Base-by-base conservation (phyloP, 2,113 vertebrate species). In the Centropristis striata region DNA sequence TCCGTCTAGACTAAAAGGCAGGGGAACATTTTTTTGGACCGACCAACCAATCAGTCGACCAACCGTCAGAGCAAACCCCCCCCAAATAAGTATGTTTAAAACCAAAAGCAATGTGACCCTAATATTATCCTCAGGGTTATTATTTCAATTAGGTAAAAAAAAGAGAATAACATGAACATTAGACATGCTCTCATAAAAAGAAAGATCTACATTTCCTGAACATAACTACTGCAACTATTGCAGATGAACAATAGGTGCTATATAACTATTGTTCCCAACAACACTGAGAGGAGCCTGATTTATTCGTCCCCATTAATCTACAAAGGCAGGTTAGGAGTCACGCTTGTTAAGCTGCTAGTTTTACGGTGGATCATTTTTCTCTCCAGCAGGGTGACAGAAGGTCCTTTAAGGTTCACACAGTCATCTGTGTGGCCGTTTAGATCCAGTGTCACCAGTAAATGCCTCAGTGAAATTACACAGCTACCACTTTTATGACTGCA, bases 361-460 rank as follows among this genome's bases (percentile, higher is more conserved):
- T 88, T 85, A 88, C 20, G n/a, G 68, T 32, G 1, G 63, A 47
- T 83, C 50, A 18, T 90, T 85, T 72, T 71, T 66, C 82, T 70
- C 69, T 21, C 39, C 37, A 25, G 14, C 1, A 50, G 60, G 65
- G 82, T 51, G 73, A 79, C 75, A 23, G 25, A 11, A 70, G 80
- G 73, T 91, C 84, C 50, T 66, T n/a, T 20, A 60, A 21, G 74
- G 78, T 85, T 90, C 79, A 85, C 0, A 5, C 54, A 47, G 82
- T 60, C 47, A 60, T 71, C 42, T 10, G 49, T 42, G 18, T 68
- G 60, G 47, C 50, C 58, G 14, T 46, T 58, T 66, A 47, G 71
- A 84, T 86, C 85, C 73, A 36, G 75, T 83, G 55, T 81, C 83
- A 42, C 82, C 25, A 63, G 65, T 80, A 76, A 87, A 87, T 61